Conservation (phyloP, 2,888 invertebrate genomes). For the Schizotus pectinicornis region DNA sequence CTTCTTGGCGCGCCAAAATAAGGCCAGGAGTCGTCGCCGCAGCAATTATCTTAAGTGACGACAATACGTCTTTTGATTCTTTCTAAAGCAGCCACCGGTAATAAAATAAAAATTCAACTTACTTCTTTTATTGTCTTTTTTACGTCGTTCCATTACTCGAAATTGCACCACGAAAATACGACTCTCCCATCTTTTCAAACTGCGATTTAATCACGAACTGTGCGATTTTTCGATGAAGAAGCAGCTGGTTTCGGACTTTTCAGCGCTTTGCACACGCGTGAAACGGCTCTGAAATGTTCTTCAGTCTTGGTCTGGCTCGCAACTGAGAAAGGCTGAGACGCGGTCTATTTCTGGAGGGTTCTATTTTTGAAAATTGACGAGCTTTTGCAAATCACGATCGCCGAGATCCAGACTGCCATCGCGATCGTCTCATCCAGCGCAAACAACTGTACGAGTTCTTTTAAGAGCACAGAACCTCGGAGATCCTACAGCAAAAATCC, state of each 20-base stretch:
- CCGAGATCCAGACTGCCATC: constrained; percentile 4
- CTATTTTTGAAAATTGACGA: constrained; percentile 53
- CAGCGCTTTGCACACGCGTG: constrained; percentile 46
- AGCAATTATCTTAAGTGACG: background rate
- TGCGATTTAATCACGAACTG: constrained; percentile 12
- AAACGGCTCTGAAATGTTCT: constrained; percentile 48
- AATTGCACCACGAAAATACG: constrained; percentile 12
- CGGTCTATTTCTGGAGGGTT: constrained; percentile 44
- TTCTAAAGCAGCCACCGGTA: background rate
- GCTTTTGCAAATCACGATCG: constrained; percentile 43
- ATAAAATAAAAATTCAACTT: constrained; percentile 15
- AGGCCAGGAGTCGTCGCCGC: background rate
- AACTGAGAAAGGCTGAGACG: constrained; percentile 43
- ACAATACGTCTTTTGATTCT: background rate
- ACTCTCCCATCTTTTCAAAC: constrained; percentile 24
- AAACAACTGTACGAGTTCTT: too few relatives aligned
- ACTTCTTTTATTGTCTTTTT: constrained; percentile 34
- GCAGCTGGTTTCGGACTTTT: constrained; percentile 32
- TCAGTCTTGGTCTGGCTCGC: constrained; percentile 46
- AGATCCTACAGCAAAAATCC: too few relatives aligned
- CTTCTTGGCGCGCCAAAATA: constrained; percentile 20
- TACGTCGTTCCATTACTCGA: constrained; percentile 30
- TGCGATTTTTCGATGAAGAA: constrained; percentile 18
- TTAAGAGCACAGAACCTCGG: too few relatives aligned
- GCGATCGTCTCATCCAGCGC: too few relatives aligned